phyloP scores from a whole-genome alignment of 2,888 invertebrate genomes.

The Melangyna quadrimaculata region DNA sequence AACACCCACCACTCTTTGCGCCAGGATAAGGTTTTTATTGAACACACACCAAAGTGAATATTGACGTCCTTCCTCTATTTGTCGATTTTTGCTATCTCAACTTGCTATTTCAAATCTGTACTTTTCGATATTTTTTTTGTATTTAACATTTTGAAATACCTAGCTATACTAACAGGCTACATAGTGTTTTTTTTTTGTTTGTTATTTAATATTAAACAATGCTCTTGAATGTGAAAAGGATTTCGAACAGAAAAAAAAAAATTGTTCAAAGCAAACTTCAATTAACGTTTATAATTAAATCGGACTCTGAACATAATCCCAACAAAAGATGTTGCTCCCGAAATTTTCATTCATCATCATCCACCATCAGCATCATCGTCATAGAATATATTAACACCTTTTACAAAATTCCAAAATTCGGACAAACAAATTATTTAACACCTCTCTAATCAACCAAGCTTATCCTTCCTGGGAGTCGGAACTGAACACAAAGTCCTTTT shows the following conservation, averaged over 20 bases:
- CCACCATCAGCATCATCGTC: background rate
- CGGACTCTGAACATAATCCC: slow-evolving; percentile 19
- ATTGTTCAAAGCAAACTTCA: slow-evolving; percentile 14
- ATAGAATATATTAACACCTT: slow-evolving; percentile 22
- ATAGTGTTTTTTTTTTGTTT: background rate
- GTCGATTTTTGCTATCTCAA: background rate
- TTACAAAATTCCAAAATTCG: slow-evolving; percentile 15
- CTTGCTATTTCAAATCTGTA: slow-evolving; percentile 8
- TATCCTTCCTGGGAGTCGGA: slow-evolving; percentile 5
- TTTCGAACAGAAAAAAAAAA: background rate
- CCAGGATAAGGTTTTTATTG: slow-evolving; percentile 46
- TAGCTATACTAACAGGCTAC: background rate
- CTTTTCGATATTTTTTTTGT: slow-evolving; percentile 24
- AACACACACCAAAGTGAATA: slow-evolving; percentile 62
- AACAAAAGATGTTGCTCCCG: slow-evolving; percentile 34
- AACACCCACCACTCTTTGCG: slow-evolving; percentile 16
- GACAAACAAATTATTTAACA: slow-evolving; percentile 24
- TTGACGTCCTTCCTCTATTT: slow-evolving; percentile 29
- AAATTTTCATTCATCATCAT: slow-evolving; percentile 39
- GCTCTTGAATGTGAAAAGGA: background rate
- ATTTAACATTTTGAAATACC: background rate
- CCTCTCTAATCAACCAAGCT: slow-evolving; percentile 31
- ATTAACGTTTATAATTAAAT: slow-evolving; percentile 53
- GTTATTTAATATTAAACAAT: background rate
- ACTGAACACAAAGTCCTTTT: background rate